phyloP scores from a whole-genome alignment of 2,888 invertebrate genomes.

The Bombyx huttoni region DNA sequence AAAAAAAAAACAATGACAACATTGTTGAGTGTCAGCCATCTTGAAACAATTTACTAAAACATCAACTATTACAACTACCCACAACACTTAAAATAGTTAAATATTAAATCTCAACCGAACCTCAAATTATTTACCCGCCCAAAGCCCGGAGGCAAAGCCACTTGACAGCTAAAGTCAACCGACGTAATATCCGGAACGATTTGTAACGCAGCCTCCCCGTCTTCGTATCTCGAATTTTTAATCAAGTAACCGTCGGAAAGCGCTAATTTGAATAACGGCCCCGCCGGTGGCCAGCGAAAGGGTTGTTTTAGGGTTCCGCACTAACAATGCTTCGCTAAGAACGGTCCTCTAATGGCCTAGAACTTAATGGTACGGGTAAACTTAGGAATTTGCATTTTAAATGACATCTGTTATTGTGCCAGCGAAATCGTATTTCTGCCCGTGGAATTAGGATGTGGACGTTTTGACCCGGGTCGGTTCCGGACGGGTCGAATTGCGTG shows the following conservation, averaged over 20 bases:
- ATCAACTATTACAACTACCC: too few relatives aligned
- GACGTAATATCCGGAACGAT: conserved; percentile 5
- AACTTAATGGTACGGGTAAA: conserved; percentile 12
- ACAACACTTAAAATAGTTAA: too few relatives aligned
- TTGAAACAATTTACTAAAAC: too few relatives aligned
- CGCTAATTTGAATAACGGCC: conserved; percentile 48
- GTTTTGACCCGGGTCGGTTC: background rate
- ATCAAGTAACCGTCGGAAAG: conserved; percentile 28
- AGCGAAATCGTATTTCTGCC: conserved; percentile 16
- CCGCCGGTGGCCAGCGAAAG: conserved; percentile 18
- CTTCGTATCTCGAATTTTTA: conserved; percentile 39
- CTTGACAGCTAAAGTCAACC: background rate
- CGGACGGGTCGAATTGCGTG: conserved; percentile 4
- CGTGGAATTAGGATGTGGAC: background rate
- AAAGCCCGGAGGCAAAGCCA: background rate
- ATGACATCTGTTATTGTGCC: conserved; percentile 19
- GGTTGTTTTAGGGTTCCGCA: conserved; percentile 24
- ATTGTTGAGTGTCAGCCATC: too few relatives aligned
- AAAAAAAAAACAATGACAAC: too few relatives aligned
- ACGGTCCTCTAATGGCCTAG: conserved; percentile 10
- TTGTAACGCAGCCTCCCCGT: conserved; percentile 12
- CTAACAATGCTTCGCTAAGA: conserved; percentile 12
- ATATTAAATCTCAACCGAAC: background rate
- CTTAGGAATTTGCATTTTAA: conserved; percentile 30
- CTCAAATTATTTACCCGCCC: background rate